Conservation (phyloP, 2,888 invertebrate genomes). For the Drosophila villosipedis region DNA sequence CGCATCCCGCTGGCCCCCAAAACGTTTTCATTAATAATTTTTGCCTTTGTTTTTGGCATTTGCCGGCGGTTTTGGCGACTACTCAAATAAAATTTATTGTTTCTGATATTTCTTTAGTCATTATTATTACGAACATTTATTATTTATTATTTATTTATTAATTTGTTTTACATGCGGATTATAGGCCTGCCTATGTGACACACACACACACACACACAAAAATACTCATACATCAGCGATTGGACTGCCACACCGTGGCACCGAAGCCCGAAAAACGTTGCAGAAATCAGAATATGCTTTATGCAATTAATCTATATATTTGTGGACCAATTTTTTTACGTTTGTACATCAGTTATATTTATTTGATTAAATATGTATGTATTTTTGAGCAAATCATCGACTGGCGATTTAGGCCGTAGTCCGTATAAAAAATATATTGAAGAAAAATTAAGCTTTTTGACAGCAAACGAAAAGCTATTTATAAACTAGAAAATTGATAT, state of each 20-base stretch:
- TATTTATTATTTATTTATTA: slow-evolving; percentile 67
- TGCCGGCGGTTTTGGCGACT: slow-evolving; percentile 61
- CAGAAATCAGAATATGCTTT: not conserved
- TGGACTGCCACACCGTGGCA: slow-evolving; percentile 15
- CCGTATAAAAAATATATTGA: not conserved
- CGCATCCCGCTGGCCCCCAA: not conserved
- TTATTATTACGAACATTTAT: slow-evolving; percentile 76
- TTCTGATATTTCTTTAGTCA: slow-evolving; percentile 78
- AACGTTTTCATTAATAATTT: slow-evolving; percentile 53
- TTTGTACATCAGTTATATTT: no score
- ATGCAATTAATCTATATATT: not conserved
- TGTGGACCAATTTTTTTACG: not conserved
- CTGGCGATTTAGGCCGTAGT: not conserved
- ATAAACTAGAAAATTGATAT: not conserved
- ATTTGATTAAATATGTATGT: not conserved
- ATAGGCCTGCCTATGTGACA: slow-evolving; percentile 28
- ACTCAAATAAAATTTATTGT: slow-evolving; percentile 76
- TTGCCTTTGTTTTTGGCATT: slow-evolving; percentile 58
- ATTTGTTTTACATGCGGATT: slow-evolving; percentile 74
- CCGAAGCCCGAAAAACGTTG: not conserved
- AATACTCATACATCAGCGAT: slow-evolving; percentile 4
- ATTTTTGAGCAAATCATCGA: not conserved
- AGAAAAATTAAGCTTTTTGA: not conserved
- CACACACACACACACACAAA: slow-evolving; percentile 9
- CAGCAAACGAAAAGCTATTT: not conserved